Evolutionary conservation across 2,113 vertebrate genomes (phyloP), one percentile per base, ranked within the genome.

Genomic region (Atractosteus spatula): DNA sequence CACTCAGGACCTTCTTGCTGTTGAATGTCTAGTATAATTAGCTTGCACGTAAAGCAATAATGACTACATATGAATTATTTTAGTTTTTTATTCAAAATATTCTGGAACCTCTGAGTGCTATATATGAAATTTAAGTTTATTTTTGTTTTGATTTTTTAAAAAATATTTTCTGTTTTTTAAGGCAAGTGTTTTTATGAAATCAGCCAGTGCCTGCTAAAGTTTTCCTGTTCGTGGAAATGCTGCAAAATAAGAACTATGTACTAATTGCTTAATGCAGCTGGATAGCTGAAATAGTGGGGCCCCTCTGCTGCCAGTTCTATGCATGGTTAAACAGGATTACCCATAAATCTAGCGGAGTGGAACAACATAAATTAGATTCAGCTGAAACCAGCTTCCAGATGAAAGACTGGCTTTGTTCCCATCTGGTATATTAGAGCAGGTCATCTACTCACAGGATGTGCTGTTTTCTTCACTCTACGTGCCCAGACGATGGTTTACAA

Each of bases 331-430:
- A 55, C 76, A 72, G 76, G 81, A 73, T 82, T 78, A 77, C 76
- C 78, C 17, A 7, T 77, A 41, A 78, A 82, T 76, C 62, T 87
- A 67, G 62, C 56, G 54, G 72, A 75, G 78, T 70, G 74, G 74
- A 81, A 80, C 65, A 56, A 71, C 80, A 72, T 82, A 76, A 86
- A 81, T 81, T 45, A 70, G 17, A 63, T 41, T 79, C 1, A 0
- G 78, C 73, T 85, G 78, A 83, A 87, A 76, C 76, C 62, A 55
- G 68, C 77, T 78, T 79, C 69, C 51, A 69, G 73, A 78, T 85
- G 72, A 79, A 78, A 80, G 77, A 44, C 62, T 79, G 76, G 71
- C 72, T 71, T 78, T 73, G 41, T 41, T 82, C 82, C 84, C 77
- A 68, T 78, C 72, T 43, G 16, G 55, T 82, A 11, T 16, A 0